Evolutionary conservation across 1,140 invertebrate species (phyloP), one percentile per base, ranked within the genome.

Genomic region (Leptinotarsa defecta): DNA sequence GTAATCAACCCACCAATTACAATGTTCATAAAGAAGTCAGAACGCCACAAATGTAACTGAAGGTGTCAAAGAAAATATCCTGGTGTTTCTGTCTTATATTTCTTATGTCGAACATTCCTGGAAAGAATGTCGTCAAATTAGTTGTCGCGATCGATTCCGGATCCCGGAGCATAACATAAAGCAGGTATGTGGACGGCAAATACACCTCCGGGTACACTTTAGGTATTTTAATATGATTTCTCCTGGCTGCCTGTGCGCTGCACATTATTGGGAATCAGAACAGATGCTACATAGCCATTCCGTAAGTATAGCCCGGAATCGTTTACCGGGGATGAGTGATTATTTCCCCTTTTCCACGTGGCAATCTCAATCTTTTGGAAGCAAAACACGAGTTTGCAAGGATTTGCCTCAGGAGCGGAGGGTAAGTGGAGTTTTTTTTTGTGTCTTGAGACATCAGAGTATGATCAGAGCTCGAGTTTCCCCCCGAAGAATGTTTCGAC

Each of bases 171-270:
- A 65, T 61, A 64, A 73, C 81, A 82, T 82, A 82, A 82, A 82
- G 74, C 80, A 81, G 78, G 78, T 77, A 82, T 82, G 78, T 80
- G 78, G 77, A 74, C 70, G 77, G 79, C 77, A 82, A 82, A 82
- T 79, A 82, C 78, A 82, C 80, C 81, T 81, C 75, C 48, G 80
- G 80, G 80, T 79, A 81, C 77, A 82, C 80, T 80, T 68, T 81
- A 79, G 81, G 80, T 82, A 82, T 82, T 82, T 81, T 82, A 82
- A 82, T 82, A 82, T 82, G 80, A 82, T 82, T 82, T 79, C 79
- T 77, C 79, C 81, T 75, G 78, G 78, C 78, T 81, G 81, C 73
- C 71, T 71, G 24, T 68, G 67, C 70, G 70, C 70, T 81, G 80
- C 79, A 82, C 81, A 82, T 82, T 82, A 82, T 82, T 82, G 81